phyloP scores from a whole-genome alignment of 2,888 invertebrate genomes.

The Penaeus monodon region DNA sequence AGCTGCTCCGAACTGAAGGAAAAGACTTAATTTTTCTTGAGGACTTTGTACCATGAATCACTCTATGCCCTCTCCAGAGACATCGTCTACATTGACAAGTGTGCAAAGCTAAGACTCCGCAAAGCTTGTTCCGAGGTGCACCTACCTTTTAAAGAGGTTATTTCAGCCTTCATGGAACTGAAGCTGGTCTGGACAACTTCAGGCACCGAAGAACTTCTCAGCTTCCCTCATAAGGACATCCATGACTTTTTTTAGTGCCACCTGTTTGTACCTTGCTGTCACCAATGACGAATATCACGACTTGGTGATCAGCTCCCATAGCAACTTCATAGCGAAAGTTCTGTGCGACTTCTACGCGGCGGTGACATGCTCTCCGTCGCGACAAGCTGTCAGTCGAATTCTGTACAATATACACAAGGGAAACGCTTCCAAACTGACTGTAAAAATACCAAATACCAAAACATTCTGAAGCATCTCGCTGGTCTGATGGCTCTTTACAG shows the following conservation, averaged over 20 bases:
- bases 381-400: no score
- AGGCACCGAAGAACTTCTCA: constrained; percentile 3
- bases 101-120: not conserved
- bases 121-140: not conserved
- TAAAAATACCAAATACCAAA: no score
- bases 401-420: no score
- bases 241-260: constrained; percentile 12
- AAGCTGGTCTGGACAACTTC: not conserved
- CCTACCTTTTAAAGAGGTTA: not conserved
- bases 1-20: not conserved
- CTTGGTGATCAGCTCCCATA: no score
- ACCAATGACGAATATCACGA: not conserved
- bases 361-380: no score
- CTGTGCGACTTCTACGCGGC: no score
- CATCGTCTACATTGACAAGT: not conserved
- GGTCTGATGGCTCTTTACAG: no score
- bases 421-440: no score
- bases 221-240: constrained; percentile 15
- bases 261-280: not conserved
- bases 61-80: not conserved
- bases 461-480: no score
- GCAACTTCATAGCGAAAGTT: no score
- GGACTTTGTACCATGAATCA: not conserved
- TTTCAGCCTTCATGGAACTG: not conserved
- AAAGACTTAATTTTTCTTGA: not conserved